Base-by-base conservation (phyloP, 2,797 vertebrate genomes). In the Pseudochromis fuscus region DNA sequence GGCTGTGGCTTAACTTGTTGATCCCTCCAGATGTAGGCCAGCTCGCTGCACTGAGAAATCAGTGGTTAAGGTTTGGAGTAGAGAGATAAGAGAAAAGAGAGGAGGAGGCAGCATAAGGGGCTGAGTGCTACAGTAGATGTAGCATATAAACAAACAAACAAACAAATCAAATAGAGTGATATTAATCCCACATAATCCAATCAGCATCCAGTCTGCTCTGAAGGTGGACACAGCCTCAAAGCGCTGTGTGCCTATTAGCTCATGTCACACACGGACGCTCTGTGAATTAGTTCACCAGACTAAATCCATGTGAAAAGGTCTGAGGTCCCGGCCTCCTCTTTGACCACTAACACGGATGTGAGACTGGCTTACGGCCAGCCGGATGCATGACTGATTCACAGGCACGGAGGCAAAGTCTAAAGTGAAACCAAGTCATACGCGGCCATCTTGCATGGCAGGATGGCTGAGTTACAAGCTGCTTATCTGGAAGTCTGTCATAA, bases 21-120 rank as follows among this genome's bases (percentile, higher is more conserved):
- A 92, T 91, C 88, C 87, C 73, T 80, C 85, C 89, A 90, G 90
- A 93, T 93, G 91, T 89, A 89, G 87, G 89, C 67, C 77, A 82
- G 69, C 81, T 46, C 48, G 30, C 50, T 37, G 19, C 23, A 1
- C 62, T 5, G 72, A 73, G 58, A 79, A 79, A 72, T 62, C 66
- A 61, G 50, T 65, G 52, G 62, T 72, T 67, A 66, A 49, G 51
- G 65, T 75, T 82, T 69, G 9, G 0, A 76, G 61, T 7, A 1
- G 42, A 12, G 42, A 52, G 46, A 72, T 46, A 64, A 67, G 33
- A 66, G n/a, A n/a, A n/a, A n/a, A n/a, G n/a, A n/a, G n/a, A n/a
- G 25, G 65, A 48, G 42, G 35, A 42, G 59, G 10, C 18, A 5
- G 40, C 13, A 13, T 33, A 31, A 28, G 13, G 46, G 38, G 68